Evolutionary conservation across 1,140 invertebrate genomes (phyloP), one percentile per base, ranked within the genome.

Genomic region (Oryctes rhinoceros): DNA sequence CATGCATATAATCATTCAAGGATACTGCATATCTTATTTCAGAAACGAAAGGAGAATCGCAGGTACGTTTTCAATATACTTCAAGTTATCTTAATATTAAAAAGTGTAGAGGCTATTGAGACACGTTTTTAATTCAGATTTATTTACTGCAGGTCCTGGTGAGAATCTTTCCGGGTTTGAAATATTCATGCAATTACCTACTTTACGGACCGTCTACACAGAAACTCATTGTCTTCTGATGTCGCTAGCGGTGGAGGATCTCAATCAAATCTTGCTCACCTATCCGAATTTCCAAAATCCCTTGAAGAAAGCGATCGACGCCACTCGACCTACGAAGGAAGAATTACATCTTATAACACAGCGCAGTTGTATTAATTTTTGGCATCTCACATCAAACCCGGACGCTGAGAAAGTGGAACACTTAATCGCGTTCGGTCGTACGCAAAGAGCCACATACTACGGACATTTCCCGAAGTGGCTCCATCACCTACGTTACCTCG

Each of bases 1-100:
- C 1, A 37, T 77, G 13, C 48, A 62, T 67, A n/a, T 80, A 44
- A 59, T 80, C 6, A 35, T 39, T 30, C 35, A 80, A 24, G 79
- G 79, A 37, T 80, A 59, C 24, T 80, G 79, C 24, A 37, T 59
- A 3, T 18, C 18, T 15, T 18, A 35, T 37, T 71, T 71, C 9
- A 24, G 24, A 37, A 24, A 35, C 35, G 11, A 24, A 13, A 18
- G 11, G 15, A 24, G 59, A 49, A 24, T 71, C 9, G 30, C 37
- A 71, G 65, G 65, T 35, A 37, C 0, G 65, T 71, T 53, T 53
- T 53, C 49, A 30, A 13, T 53, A 11, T 53, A 53, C n/a, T 62
- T 65, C 30, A 30, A 30, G 24, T 30, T 30, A 0, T 30, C 24
- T 30, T 1, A 30, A 30, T 30, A 30, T 30, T 30, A 30, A 30